Conservation (phyloP, 2,888 invertebrate species). For the Merodon equestris region DNA sequence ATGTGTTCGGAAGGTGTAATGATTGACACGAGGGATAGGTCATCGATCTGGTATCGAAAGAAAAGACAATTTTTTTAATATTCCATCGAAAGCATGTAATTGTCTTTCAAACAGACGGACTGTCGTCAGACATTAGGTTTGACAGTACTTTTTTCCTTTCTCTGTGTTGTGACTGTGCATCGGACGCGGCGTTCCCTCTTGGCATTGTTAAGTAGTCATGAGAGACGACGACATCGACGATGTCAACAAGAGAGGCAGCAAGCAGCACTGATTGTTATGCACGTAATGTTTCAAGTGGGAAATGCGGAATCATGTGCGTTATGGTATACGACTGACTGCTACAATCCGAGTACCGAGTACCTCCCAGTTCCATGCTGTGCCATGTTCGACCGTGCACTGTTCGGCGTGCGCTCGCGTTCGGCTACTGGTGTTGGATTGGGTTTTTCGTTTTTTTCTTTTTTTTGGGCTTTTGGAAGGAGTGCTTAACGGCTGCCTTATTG, state of each 20-base stretch:
- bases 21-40: constrained; percentile 37
- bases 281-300: constrained; percentile 67
- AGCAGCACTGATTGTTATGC: constrained; percentile 65
- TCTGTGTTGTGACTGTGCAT: constrained; percentile 16
- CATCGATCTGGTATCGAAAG: constrained; percentile 45
- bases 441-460: not conserved
- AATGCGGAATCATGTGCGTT: constrained; percentile 61
- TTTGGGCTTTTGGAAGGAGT: constrained; percentile 30
- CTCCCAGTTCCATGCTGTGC: no score
- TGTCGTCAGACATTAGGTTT: constrained; percentile 63
- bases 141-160: constrained; percentile 44
- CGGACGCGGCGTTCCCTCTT: constrained; percentile 19
- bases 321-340: constrained; percentile 48
- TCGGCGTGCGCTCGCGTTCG: constrained; percentile 4
- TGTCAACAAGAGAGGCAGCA: constrained; percentile 11
- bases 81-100: constrained; percentile 60
- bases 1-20: constrained; percentile 35
- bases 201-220: constrained; percentile 25
- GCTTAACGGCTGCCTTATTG: constrained; percentile 62
- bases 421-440: no score
- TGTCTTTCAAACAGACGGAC: constrained; percentile 67
- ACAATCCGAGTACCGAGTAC: constrained; percentile 55
- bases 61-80: constrained; percentile 29
- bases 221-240: constrained; percentile 23
- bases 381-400: constrained; percentile 31